These are phyloP conservation scores for Pampusana beccarii DNA, from an alignment of 2,113 vertebrate species.

Conservation along the genomic window DNA sequence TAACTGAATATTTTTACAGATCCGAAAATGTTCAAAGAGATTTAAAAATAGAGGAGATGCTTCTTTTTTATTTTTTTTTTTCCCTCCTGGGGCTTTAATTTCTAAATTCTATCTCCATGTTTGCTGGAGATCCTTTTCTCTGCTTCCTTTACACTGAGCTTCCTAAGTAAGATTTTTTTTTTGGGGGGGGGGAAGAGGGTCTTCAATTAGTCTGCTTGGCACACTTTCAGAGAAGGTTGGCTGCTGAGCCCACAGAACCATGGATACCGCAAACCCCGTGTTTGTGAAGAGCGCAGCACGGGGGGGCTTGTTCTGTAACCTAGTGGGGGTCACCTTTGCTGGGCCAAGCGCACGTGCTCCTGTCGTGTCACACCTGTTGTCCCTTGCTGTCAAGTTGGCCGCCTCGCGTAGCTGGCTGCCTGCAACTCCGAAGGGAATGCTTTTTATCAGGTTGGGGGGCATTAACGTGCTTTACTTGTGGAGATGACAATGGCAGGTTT, in stretches of 20 bases:
- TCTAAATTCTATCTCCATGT: not conserved
- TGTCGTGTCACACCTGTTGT: not conserved
- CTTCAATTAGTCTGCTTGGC: not conserved
- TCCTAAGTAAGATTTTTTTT: not conserved
- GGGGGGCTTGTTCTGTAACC: not conserved
- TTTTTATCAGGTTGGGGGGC: not conserved
- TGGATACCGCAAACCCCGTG: not conserved
- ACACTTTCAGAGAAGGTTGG: not conserved
- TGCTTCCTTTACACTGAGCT: not conserved
- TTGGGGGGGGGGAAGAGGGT: too few relatives aligned
- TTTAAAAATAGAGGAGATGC: not conserved
- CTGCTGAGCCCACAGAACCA: not conserved
- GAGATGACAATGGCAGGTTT: not conserved
- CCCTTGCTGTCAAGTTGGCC: not conserved
- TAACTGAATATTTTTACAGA: not conserved
- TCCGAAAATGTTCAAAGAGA: not conserved
- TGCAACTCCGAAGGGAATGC: not conserved
- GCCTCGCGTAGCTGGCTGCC: rapidly evolving
- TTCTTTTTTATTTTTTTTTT: not conserved
- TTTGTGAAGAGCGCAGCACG: not conserved
- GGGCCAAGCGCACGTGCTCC: not conserved
- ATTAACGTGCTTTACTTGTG: not conserved
- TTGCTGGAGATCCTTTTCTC: not conserved
- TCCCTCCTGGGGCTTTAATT: not conserved
- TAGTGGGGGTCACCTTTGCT: not conserved